Evolutionary conservation across 2,888 invertebrate species (phyloP), one percentile per base, ranked within the genome.

Genomic region (Pasiphila rectangulata): DNA sequence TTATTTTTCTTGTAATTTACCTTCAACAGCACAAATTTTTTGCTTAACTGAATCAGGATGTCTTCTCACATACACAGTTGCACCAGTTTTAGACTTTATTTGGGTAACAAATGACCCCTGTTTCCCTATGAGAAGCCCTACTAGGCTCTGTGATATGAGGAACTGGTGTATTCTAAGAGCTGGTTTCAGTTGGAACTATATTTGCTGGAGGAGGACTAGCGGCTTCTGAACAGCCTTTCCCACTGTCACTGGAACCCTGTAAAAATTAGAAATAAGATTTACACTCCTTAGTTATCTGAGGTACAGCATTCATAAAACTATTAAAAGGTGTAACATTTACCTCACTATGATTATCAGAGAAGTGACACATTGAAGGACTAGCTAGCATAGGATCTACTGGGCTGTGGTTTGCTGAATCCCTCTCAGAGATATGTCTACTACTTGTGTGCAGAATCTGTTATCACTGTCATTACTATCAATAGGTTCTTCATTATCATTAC

Each of bases 61-160:
- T 69, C 93, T 91, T 69, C 93, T 93, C n/a, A 98, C 92, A 58
- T 92, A 85, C 37, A 98, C 93, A 68, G 91, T 93, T 12, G 96
- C 95, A 59, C 94, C 92, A 1, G 96, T 94, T 73, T 93, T 93
- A 19, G 91, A 87, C 75, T 95, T 95, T 57, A 96, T 94, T 67
- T 91, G 91, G 56, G 94, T 93, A n/a, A 98, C 93, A 81, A 94
- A 94, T 25, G 91, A 87, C 29, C 97, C 97, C 62, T 93, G 92
- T 64, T 92, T 93, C 25, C 98, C 98, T 75, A 98, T 97, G 60
- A 98, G 89, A 46, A 94, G 92, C 10, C 98, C 98, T 48, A 97
- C 96, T 56, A 96, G 85, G 45, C 89, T 83, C 69, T 93, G 93
- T 27, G 94, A 93, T 69, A 95, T 91, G 58, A 92, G 84, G 82